A percentile compares a stretch with the other conserved stretches of the same genome.
phyloP scores from a whole-genome alignment of 2,797 vertebrate genomes.

The Sorex maritimensis region DNA sequence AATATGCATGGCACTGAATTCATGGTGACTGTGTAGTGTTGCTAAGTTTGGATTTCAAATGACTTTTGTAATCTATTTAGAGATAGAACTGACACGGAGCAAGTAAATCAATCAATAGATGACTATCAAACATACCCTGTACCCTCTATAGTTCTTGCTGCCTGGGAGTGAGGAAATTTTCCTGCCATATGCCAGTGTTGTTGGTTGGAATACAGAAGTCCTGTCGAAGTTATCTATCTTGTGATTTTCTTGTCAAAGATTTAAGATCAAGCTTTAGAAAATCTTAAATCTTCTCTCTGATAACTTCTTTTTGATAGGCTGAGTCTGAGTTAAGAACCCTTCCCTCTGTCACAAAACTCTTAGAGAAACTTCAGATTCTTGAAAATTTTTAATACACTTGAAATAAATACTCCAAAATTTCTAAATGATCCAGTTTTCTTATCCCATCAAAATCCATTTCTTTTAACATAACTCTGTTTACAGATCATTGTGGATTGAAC shows the following conservation, averaged over 20 bases:
- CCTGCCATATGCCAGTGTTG: neutral
- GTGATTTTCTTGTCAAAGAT: neutral
- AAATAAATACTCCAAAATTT: neutral
- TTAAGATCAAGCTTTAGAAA: neutral
- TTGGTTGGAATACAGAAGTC: neutral
- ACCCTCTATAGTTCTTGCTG: neutral
- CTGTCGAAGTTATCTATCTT: neutral
- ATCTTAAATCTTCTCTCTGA: conserved; percentile 4
- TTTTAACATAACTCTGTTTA: conserved; percentile 49
- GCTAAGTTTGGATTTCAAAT: neutral
- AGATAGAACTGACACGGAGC: neutral
- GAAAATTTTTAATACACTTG: conserved; percentile 19
- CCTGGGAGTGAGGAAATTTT: neutral
- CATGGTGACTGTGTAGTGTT: conserved; percentile 10
- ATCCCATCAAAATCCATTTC: neutral
- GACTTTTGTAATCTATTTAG: conserved; percentile 39
- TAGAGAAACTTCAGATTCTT: neutral
- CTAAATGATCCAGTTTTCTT: conserved; percentile 28
- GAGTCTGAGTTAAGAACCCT: neutral
- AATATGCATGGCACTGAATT: neutral
- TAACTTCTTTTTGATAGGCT: neutral
- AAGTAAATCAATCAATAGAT: neutral
- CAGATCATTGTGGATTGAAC: neutral
- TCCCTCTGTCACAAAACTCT: neutral
- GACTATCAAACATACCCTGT: neutral